These are phyloP conservation scores for Scylla paramamosain DNA, from an alignment of 1,140 invertebrate genomes.

Conservation along the genomic window DNA sequence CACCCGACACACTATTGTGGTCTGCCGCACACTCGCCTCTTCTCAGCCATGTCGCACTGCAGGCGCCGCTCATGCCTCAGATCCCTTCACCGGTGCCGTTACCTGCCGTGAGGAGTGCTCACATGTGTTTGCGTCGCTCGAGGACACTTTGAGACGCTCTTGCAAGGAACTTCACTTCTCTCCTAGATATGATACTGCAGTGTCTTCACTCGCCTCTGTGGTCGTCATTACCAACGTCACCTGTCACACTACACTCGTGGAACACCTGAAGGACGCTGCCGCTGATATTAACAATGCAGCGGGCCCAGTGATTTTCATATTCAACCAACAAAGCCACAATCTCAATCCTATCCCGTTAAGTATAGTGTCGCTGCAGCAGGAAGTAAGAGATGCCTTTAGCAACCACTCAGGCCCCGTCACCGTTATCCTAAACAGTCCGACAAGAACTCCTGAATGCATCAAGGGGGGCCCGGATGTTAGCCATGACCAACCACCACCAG, in stretches of 20 bases:
- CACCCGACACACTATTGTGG: not conserved
- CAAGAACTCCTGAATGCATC: not conserved
- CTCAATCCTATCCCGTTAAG: not conserved
- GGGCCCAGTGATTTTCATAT: not conserved
- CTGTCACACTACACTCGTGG: not conserved
- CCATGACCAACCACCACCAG: not conserved
- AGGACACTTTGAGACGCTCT: not conserved
- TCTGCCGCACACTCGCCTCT: not conserved
- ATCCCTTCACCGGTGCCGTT: not conserved
- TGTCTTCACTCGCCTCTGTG: not conserved
- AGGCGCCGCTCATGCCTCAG: not conserved
- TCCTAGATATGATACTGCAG: not conserved
- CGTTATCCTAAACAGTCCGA: not conserved
- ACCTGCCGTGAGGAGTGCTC: not conserved
- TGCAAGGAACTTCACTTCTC: not conserved
- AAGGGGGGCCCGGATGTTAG: not conserved
- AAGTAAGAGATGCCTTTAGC: not conserved
- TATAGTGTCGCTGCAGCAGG: conserved; percentile 29
- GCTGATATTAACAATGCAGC: not conserved
- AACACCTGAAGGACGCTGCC: not conserved
- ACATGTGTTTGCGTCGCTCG: not conserved
- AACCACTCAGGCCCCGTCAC: conserved; percentile 22
- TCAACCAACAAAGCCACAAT: not conserved
- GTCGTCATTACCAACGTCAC: not conserved
- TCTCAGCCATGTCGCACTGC: not conserved